Percentiles rank a stretch among this genome's conserved stretches.
These are phyloP conservation scores for Caenorhabditis drosophilae DNA, from an alignment of 2,888 invertebrate species.

Conservation along the genomic window DNA sequence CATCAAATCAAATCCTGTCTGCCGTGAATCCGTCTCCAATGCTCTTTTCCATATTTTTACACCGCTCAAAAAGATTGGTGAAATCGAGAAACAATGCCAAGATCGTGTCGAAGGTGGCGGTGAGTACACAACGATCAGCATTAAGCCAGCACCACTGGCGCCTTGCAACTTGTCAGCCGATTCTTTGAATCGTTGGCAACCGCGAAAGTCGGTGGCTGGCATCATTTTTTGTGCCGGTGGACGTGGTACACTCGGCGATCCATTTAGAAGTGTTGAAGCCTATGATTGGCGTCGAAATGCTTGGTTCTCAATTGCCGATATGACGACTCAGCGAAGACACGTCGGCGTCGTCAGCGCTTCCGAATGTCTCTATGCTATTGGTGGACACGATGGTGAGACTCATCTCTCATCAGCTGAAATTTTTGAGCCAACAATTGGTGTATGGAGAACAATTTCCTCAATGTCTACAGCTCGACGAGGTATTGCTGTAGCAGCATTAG, in stretches of 20 bases:
- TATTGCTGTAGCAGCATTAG: conserved; percentile 72
- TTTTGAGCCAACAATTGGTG: conserved; percentile 25
- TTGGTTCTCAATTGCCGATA: conserved; percentile 72
- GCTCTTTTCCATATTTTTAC: conserved; percentile 65
- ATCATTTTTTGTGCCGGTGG: conserved; percentile 73
- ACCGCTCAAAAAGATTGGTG: conserved; percentile 3
- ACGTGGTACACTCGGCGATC: conserved; percentile 72
- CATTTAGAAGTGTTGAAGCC: conserved; percentile 71
- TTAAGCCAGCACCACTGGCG: no score
- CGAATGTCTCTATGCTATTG: conserved; percentile 71
- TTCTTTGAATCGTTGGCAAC: conserved; percentile 39
- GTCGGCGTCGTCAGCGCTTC: conserved; percentile 72
- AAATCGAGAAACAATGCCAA: conserved; percentile 6
- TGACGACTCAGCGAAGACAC: conserved; percentile 71
- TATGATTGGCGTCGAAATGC: conserved; percentile 71
- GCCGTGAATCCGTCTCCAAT: conserved; percentile 71
- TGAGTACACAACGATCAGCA: no score
- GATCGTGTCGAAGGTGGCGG: no score
- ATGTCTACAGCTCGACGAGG: conserved; percentile 68
- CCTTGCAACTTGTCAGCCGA: neutral
- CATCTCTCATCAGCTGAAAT: conserved; percentile 72
- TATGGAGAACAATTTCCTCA: conserved; percentile 37
- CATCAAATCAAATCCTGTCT: conserved; percentile 52
- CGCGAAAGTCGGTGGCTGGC: conserved; percentile 72
- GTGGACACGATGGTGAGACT: conserved; percentile 73